Conservation (phyloP, 2,113 vertebrate species). For the Madoqua kirkii region DNA sequence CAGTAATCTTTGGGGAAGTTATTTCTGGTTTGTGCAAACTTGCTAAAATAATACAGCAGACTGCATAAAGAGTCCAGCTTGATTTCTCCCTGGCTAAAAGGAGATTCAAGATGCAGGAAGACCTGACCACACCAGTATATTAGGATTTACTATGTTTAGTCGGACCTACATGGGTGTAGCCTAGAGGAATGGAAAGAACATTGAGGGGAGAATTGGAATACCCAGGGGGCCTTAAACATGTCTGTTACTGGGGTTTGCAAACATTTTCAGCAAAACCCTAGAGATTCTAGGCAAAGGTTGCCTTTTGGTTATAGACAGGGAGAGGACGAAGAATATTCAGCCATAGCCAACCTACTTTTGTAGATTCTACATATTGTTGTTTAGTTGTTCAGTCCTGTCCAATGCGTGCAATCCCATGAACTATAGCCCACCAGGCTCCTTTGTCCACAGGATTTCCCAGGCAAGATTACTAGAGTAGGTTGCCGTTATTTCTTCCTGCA, state of each 20-base stretch:
- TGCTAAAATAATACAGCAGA: background rate
- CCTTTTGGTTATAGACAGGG: background rate
- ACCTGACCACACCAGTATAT: background rate
- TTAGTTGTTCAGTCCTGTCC: background rate
- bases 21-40: constrained; percentile 44
- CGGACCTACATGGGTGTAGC: background rate
- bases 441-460: background rate
- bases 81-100: constrained; percentile 53
- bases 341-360: background rate
- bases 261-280: background rate
- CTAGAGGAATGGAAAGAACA: background rate
- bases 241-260: background rate
- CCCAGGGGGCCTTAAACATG: background rate
- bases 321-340: background rate
- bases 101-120: constrained; percentile 44
- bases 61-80: constrained; percentile 22
- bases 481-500: background rate
- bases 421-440: background rate
- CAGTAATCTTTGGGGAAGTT: constrained; percentile 27
- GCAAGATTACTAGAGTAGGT: background rate
- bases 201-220: background rate
- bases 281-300: background rate
- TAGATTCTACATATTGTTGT: background rate
- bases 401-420: background rate
- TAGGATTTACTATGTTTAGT: background rate